Evolutionary conservation across 2,113 vertebrate genomes (phyloP).

Genomic region (Aythya baeri): DNA sequence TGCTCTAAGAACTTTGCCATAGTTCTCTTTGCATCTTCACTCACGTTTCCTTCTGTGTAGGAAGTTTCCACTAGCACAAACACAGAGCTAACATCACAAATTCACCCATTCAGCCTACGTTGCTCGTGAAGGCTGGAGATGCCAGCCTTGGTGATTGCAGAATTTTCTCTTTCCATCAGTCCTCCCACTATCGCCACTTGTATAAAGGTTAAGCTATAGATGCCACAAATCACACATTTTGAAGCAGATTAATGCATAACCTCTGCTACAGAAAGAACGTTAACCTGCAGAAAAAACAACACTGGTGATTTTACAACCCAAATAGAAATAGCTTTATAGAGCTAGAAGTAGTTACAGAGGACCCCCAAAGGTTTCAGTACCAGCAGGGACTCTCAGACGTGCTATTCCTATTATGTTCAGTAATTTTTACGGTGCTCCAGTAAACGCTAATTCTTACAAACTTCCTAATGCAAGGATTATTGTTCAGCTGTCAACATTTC

Average conservation of each 20-base stretch:
- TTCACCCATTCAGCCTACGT: not conserved
- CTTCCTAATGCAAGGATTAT: not conserved
- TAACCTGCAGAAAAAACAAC: not conserved
- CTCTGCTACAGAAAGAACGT: not conserved
- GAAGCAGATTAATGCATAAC: not conserved
- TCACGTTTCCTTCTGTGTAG: not conserved
- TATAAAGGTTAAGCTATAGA: not conserved
- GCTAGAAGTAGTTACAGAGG: not conserved
- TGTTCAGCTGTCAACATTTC: not conserved
- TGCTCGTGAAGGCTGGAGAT: not conserved
- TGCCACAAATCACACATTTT: not conserved
- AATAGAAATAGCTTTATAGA: constrained; percentile 15
- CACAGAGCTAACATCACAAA: not conserved
- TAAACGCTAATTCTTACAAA: not conserved
- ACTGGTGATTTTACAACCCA: not conserved
- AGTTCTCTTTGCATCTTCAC: not conserved
- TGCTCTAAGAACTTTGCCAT: not conserved
- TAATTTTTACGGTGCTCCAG: not conserved
- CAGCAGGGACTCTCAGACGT: constrained; percentile 7
- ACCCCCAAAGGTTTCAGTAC: not conserved
- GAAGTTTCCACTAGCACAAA: not conserved
- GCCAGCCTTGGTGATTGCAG: not conserved
- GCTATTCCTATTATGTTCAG: not conserved
- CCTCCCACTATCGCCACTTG: not conserved
- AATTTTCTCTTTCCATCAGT: not conserved